phyloP scores from a whole-genome alignment of 2,113 vertebrate species.

The Otocyon megalotis region DNA sequence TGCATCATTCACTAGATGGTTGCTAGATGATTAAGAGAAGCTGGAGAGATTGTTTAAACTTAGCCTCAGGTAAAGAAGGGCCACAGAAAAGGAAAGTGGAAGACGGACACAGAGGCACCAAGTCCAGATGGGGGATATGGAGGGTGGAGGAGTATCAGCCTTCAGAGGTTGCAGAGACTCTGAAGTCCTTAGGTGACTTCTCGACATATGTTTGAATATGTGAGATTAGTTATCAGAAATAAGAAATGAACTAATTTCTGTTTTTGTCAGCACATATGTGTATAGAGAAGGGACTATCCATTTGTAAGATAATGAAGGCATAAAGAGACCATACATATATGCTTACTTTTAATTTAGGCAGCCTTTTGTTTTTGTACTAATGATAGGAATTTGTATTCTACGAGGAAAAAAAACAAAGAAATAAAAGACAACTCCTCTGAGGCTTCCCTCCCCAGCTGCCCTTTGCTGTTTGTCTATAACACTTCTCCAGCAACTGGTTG shows the following conservation, averaged over 20 bases:
- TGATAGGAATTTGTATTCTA: neutral
- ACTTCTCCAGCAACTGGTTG: neutral
- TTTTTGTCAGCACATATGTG: neutral
- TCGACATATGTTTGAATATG: neutral
- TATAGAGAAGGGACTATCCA: neutral
- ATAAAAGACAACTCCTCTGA: neutral
- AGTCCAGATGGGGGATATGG: neutral
- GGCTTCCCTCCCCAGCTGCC: neutral
- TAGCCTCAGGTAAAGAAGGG: neutral
- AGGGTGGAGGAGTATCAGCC: neutral
- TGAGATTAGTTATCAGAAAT: constrained; percentile 9
- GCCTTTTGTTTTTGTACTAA: constrained; percentile 13
- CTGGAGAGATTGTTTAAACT: neutral
- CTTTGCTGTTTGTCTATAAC: neutral
- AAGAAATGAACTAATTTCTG: neutral
- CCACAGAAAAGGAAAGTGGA: neutral
- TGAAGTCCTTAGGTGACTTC: neutral
- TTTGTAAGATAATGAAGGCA: neutral
- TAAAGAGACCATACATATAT: neutral
- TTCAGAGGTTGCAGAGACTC: neutral
- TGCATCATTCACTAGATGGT: neutral
- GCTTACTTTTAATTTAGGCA: constrained; percentile 32
- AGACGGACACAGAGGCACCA: neutral
- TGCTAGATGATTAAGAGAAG: neutral
- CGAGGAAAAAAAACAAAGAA: neutral